phyloP scores from a whole-genome alignment of 2,797 vertebrate species.

The Microchirus variegatus region DNA sequence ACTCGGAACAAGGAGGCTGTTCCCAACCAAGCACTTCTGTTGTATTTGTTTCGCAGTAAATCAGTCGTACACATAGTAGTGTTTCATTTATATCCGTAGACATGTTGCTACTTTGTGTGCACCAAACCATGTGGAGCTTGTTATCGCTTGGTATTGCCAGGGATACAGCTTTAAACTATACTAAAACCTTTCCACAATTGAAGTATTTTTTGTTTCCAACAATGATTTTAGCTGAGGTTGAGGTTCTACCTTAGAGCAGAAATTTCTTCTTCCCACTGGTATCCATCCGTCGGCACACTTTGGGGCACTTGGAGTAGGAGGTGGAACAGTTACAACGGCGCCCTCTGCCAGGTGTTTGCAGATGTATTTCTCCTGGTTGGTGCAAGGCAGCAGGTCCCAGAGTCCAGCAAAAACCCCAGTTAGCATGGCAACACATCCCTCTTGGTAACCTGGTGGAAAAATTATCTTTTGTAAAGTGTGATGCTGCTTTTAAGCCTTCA shows the following conservation, averaged over 20 bases:
- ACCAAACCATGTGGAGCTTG: too few relatives aligned
- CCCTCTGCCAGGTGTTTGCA: slow-evolving; percentile 91
- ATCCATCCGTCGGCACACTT: slow-evolving; percentile 85
- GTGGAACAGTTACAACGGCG: slow-evolving; percentile 77
- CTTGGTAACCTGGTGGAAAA: slow-evolving; percentile 77
- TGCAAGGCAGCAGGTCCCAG: slow-evolving; percentile 92
- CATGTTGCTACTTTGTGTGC: too few relatives aligned
- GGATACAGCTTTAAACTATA: too few relatives aligned
- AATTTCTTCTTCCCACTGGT: slow-evolving; percentile 46
- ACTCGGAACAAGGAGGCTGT: too few relatives aligned
- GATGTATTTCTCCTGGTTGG: slow-evolving; percentile 89
- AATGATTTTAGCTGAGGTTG: too few relatives aligned
- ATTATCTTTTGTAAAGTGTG: not conserved
- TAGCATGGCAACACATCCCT: slow-evolving; percentile 91
- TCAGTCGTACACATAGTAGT: too few relatives aligned
- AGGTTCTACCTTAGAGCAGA: slow-evolving; percentile 73
- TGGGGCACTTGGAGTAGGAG: slow-evolving; percentile 79
- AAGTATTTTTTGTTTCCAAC: too few relatives aligned
- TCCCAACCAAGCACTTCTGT: too few relatives aligned
- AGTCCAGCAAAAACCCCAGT: slow-evolving; percentile 90
- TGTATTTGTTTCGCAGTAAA: too few relatives aligned
- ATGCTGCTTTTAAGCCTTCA: not conserved
- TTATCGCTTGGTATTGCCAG: too few relatives aligned
- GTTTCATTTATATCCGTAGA: too few relatives aligned
- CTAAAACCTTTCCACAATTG: too few relatives aligned